Evolutionary conservation across 2,113 vertebrate genomes (phyloP).

Genomic region (Microtus pennsylvanicus): DNA sequence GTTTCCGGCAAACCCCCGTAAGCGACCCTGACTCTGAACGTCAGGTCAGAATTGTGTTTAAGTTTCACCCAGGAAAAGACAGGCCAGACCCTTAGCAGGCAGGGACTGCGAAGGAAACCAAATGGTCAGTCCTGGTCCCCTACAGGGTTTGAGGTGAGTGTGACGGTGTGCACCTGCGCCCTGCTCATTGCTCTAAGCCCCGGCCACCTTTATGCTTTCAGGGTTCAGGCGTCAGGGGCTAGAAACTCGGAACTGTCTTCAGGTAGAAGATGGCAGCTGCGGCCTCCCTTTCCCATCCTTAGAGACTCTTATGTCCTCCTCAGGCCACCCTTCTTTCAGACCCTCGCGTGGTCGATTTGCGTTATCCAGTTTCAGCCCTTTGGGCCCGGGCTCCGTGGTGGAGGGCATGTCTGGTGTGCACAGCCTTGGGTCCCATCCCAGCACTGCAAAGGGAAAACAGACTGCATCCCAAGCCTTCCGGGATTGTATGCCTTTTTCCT

Average conservation of each 20-base stretch:
- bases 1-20: not conserved
- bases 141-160: not conserved
- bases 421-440: not conserved
- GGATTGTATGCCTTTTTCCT: conserved; percentile 17
- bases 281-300: conserved; percentile 42
- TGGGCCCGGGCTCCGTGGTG: not conserved
- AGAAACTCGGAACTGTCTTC: conserved; percentile 12
- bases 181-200: not conserved
- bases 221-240: not conserved
- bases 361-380: conserved; percentile 21
- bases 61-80: not conserved
- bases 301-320: not conserved
- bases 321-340: not conserved
- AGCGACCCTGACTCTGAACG: conserved; percentile 7
- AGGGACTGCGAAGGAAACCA: not conserved
- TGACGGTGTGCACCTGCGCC: not conserved
- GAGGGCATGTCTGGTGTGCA: not conserved
- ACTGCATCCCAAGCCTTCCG: not conserved
- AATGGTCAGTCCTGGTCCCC: not conserved
- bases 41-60: not conserved
- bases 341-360: conserved; percentile 25
- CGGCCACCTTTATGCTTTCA: conserved; percentile 19
- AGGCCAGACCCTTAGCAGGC: conserved; percentile 25
- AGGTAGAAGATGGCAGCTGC: not conserved
- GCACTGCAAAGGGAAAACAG: not conserved